These are phyloP conservation scores for Ichneumon xanthorius DNA, from an alignment of 2,888 invertebrate genomes.

Conservation along the genomic window DNA sequence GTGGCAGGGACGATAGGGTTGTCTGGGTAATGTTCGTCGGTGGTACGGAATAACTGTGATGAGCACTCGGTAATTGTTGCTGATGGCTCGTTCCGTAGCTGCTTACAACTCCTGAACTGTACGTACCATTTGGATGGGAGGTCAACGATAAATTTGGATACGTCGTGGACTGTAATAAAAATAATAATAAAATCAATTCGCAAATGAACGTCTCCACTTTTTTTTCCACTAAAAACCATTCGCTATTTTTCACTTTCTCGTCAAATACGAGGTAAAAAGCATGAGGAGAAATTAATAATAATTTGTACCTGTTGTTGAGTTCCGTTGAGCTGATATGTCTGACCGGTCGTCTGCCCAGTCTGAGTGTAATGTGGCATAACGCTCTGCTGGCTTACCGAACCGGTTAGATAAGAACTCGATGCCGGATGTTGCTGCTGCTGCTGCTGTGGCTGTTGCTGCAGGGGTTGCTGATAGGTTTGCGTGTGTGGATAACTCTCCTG, in stretches of 20 bases:
- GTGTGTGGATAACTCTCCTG: conserved; percentile 85
- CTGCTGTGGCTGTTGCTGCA: conserved; percentile 81
- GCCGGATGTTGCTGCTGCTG: conserved; percentile 79
- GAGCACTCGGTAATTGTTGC: conserved; percentile 73
- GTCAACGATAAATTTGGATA: conserved; percentile 81
- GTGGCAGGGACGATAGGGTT: conserved; percentile 80
- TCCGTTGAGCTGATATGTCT: conserved; percentile 81
- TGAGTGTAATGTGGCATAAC: conserved; percentile 82
- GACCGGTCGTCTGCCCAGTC: conserved; percentile 77
- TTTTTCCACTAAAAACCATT: background rate
- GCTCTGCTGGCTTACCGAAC: conserved; percentile 80
- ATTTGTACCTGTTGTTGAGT: conserved; percentile 79
- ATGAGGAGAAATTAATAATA: background rate
- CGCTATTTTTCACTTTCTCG: background rate
- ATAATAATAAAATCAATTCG: background rate
- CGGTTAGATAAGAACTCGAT: conserved; percentile 80
- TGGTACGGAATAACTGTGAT: conserved; percentile 80
- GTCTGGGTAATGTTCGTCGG: conserved; percentile 79
- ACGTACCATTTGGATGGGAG: conserved; percentile 82
- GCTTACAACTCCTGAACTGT: conserved; percentile 78
- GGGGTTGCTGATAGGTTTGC: conserved; percentile 85
- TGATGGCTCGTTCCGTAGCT: conserved; percentile 77
- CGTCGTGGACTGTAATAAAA: conserved; percentile 77
- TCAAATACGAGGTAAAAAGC: background rate
- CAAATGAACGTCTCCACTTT: background rate